These are phyloP conservation scores for Formicarius rufipectus DNA, from an alignment of 2,113 vertebrate species.

Conservation along the genomic window DNA sequence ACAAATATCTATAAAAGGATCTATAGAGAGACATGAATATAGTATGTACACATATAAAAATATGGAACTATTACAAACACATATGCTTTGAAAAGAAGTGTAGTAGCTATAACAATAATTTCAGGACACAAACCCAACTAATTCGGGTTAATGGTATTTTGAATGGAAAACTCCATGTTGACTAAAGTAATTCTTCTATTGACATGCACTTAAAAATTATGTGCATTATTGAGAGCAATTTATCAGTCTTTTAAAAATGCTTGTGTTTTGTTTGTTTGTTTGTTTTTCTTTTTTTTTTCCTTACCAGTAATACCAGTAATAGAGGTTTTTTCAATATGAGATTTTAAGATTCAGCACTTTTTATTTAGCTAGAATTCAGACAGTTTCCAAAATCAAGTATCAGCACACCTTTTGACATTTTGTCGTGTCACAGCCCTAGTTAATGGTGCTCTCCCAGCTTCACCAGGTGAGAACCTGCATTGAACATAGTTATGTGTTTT, in stretches of 20 bases:
- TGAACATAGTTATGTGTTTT: not conserved
- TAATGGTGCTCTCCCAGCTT: not conserved
- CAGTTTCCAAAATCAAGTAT: not conserved
- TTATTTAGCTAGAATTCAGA: not conserved
- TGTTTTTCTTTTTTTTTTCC: not conserved
- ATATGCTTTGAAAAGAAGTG: not conserved
- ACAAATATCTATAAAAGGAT: not conserved
- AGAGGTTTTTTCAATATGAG: not conserved
- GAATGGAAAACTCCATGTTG: not conserved
- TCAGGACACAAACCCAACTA: not conserved
- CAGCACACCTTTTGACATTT: not conserved
- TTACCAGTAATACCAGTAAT: not conserved
- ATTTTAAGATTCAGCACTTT: not conserved
- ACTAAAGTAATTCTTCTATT: not conserved
- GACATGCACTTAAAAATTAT: not conserved
- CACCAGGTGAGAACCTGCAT: not conserved
- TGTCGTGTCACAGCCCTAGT: not conserved
- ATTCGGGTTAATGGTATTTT: not conserved
- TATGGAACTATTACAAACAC: not conserved
- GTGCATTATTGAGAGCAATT: not conserved
- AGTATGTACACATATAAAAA: not conserved
- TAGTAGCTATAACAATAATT: not conserved
- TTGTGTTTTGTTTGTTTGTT: too few species aligned
- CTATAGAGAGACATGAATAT: fast-evolving
- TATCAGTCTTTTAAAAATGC: too few species aligned